phyloP scores from a whole-genome alignment of 2,888 invertebrate genomes.

The Teleiodes luculella region DNA sequence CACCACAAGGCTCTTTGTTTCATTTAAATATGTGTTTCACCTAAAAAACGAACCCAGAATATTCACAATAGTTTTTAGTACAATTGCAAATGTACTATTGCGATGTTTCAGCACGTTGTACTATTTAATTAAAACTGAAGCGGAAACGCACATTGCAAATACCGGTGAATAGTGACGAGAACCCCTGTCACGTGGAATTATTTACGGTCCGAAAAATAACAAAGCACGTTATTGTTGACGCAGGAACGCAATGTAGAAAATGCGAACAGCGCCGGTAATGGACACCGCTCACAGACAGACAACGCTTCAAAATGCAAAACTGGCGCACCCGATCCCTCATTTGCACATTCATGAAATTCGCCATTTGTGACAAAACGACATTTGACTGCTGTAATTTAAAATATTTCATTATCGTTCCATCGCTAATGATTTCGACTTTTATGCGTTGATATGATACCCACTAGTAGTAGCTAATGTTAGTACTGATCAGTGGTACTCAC shows the following conservation, averaged over 20 bases:
- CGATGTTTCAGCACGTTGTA: neutral
- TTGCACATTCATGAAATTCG: slow-evolving; percentile 17
- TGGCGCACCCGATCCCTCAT: slow-evolving; percentile 6
- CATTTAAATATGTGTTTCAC: neutral
- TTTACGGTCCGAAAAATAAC: neutral
- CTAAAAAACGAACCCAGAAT: neutral
- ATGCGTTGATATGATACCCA: too few species aligned
- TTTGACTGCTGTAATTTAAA: slow-evolving; percentile 10
- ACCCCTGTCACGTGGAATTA: neutral
- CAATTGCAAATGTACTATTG: neutral
- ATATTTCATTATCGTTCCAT: neutral
- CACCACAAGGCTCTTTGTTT: neutral
- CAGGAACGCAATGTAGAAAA: slow-evolving; percentile 10
- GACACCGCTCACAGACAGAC: too few species aligned
- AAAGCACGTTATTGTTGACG: neutral
- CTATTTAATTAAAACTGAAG: slow-evolving; percentile 1
- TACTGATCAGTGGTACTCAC: too few species aligned
- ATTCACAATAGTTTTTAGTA: neutral
- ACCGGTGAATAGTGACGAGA: neutral
- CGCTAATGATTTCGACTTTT: too few species aligned
- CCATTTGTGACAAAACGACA: slow-evolving; percentile 16
- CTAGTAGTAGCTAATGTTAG: too few species aligned
- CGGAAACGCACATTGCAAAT: slow-evolving; percentile 3
- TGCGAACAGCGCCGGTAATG: slow-evolving; percentile 4
- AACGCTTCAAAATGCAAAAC: slow-evolving; percentile 15